Percentiles rank a stretch among this genome's conserved stretches.
phyloP scores from a whole-genome alignment of 2,888 invertebrate species.

The Polydrusus tereticollis region DNA sequence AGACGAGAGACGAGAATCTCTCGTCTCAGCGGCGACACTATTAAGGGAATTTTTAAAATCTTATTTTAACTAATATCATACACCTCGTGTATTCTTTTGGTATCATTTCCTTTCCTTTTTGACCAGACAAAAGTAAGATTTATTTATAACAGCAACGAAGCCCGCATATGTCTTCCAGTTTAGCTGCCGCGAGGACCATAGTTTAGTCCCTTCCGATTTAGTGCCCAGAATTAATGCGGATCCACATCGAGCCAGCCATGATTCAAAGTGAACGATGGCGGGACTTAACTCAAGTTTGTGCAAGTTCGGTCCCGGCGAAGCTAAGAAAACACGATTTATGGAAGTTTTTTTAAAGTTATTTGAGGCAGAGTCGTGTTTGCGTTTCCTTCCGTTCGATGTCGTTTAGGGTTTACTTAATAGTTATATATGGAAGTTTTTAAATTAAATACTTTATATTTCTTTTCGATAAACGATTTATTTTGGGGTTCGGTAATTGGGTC shows the following conservation, averaged over 20 bases:
- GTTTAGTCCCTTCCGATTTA: slow-evolving; percentile 48
- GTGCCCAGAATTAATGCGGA: slow-evolving; percentile 62
- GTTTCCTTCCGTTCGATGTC: slow-evolving; percentile 66
- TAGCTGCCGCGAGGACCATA: slow-evolving; percentile 31
- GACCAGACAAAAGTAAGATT: slow-evolving; percentile 23
- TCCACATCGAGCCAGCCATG: slow-evolving; percentile 66
- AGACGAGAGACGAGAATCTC: too few species aligned
- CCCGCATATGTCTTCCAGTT: slow-evolving; percentile 46
- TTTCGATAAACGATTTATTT: too few species aligned
- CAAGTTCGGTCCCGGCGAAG: slow-evolving; percentile 62
- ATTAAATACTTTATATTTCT: neutral
- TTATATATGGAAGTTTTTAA: slow-evolving; percentile 59
- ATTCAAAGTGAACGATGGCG: slow-evolving; percentile 67
- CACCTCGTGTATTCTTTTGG: neutral
- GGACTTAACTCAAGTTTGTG: slow-evolving; percentile 67
- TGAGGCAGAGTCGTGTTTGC: slow-evolving; percentile 45
- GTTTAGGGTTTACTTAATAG: slow-evolving; percentile 67
- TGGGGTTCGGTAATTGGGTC: too few species aligned
- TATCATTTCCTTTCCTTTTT: neutral
- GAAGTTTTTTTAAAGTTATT: slow-evolving; percentile 62
- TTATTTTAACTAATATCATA: too few species aligned
- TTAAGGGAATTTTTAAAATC: too few species aligned
- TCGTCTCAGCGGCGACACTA: too few species aligned
- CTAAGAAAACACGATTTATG: slow-evolving; percentile 67
- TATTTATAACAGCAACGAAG: slow-evolving; percentile 26